Percentiles rank a stretch among this genome's conserved stretches.
Evolutionary conservation across 2,797 vertebrate species (phyloP).

Genomic region (Loris lydekkerianus): DNA sequence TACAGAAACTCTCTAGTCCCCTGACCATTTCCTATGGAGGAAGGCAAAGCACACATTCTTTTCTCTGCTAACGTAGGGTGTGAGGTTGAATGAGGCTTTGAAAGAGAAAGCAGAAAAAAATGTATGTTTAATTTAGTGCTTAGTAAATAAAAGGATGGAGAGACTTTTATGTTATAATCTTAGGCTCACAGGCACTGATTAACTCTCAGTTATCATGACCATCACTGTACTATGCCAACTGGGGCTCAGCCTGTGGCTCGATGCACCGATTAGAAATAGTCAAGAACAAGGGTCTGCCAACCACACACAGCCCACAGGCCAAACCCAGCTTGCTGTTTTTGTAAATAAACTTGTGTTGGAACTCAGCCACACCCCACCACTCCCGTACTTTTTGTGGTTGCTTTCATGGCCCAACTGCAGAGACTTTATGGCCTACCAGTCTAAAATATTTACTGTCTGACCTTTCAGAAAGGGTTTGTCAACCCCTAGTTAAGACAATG

Average conservation of each 20-base stretch:
- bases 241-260: background rate
- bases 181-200: background rate
- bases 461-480: slow-evolving; percentile 21
- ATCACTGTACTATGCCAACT: background rate
- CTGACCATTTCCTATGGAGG: background rate
- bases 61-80: background rate
- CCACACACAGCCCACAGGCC: background rate
- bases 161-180: background rate
- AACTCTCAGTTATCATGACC: background rate
- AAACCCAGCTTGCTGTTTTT: background rate
- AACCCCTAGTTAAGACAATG: background rate
- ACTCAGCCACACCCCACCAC: background rate
- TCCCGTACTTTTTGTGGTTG: background rate
- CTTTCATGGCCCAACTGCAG: background rate
- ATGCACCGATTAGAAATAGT: background rate
- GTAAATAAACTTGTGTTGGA: slow-evolving; percentile 39
- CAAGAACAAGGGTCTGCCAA: background rate
- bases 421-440: background rate
- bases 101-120: background rate
- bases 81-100: background rate
- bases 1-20: background rate
- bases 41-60: background rate
- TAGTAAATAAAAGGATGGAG: background rate
- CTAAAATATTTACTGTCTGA: slow-evolving; percentile 18
- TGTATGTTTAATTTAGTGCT: background rate